Base-by-base conservation (phyloP, 2,113 vertebrate genomes). In the Melierax canorus region DNA sequence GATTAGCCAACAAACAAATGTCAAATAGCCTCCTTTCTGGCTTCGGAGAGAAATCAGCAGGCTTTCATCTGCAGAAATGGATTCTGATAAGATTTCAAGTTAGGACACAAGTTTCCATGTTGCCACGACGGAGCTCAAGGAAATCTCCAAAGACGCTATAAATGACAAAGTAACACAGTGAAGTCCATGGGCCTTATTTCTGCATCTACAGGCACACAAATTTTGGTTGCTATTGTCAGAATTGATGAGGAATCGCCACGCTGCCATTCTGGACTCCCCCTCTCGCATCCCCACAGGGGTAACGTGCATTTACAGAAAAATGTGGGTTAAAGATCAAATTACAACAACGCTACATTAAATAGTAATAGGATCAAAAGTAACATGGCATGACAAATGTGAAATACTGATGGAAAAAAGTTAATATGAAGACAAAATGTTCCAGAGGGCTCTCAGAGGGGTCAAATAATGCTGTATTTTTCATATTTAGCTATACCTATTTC, bases 1-100 rank as follows among this genome's bases (percentile, higher is more conserved):
- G 94, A 97, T 97, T 92, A 97, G 94, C 82, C 95, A 95, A 58
- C 45, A 41, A 92, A 80, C 85, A 92, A 96, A 96, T 81, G 96
- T 95, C 96, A 93, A 55, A 63, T 73, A 94, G 76, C 63, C 95
- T 82, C 60, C 27, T 50, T 11, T 51, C 72, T 79, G 88, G 36
- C 58, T 88, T 14, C 1, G 3, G 71, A 83, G 92, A 3, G 56
- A 69, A 59, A 34, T 19, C 8, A 11, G 68, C 43, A 58, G 60
- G 2, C 15, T 86, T 88, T 12, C 30, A 22, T 15, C 58, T 19
- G 15, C 74, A 84, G 55, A n/a, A 92, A 60, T 3, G 27, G 59
- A 5, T 77, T 41, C 41, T 63, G 86, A 23, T 14, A 56, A 48
- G 82, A 36, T 73, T 76, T 62, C 21, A 17, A 56, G 58, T 2